Percentiles rank a stretch among this genome's conserved stretches.
phyloP scores from a whole-genome alignment of 2,113 vertebrate species.

The Edolisoma coerulescens region DNA sequence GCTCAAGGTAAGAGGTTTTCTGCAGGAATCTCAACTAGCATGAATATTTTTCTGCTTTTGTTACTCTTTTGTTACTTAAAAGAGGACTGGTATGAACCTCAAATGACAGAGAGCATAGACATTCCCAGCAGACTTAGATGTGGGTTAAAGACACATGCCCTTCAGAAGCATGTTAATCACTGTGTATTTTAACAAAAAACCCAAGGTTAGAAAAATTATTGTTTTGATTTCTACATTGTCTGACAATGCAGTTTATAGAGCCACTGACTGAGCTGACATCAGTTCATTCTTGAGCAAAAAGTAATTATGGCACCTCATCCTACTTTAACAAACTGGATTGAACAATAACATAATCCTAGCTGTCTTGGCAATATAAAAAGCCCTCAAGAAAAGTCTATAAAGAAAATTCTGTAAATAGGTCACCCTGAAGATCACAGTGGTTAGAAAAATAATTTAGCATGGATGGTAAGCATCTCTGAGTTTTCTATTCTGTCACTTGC shows the following conservation, averaged over 20 bases:
- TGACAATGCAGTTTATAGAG: accelerated
- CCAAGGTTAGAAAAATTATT: neutral
- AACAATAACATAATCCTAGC: neutral
- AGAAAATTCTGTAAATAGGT: neutral
- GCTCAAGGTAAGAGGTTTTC: neutral
- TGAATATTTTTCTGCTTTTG: neutral
- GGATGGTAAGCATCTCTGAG: neutral
- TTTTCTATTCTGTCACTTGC: neutral
- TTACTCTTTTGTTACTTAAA: neutral
- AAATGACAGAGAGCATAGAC: neutral
- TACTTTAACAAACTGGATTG: neutral
- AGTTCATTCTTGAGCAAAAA: neutral
- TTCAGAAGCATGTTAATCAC: neutral
- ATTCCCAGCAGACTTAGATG: neutral
- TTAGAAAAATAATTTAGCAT: neutral
- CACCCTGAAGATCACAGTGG: neutral
- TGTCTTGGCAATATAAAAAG: neutral
- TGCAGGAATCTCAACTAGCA: neutral
- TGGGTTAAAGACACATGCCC: neutral
- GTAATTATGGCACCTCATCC: neutral
- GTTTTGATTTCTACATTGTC: neutral
- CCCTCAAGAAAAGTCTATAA: neutral
- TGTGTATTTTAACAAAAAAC: neutral
- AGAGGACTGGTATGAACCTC: neutral
- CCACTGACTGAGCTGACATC: neutral